Evolutionary conservation across 2,113 vertebrate genomes (phyloP), one percentile per base, ranked within the genome.

Genomic region (Leptocoma aspasia): DNA sequence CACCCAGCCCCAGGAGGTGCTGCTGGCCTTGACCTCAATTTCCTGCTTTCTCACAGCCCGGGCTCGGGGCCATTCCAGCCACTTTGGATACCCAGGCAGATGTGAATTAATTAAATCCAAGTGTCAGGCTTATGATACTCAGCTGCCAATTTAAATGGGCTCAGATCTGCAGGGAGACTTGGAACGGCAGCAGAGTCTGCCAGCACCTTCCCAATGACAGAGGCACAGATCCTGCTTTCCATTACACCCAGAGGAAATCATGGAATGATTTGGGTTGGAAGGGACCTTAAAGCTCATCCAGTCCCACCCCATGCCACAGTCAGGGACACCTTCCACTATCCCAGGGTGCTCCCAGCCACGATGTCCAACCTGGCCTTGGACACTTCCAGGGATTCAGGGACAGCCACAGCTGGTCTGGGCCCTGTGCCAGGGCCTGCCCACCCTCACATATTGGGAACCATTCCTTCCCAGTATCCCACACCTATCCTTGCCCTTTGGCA

Each of bases 101-200:
- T 64, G 82, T 39, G 76, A 81, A 61, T 75, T 86, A 80, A 92
- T 93, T 81, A 94, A 86, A 92, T 50, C 64, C 80, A 37, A 92
- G 92, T 18, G 59, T 78, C 59, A 37, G 54, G 52, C 42, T 65
- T 31, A 39, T 27, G 82, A 73, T 23, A 35, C 30, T 77, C 45
- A 35, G 90, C 79, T 61, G 60, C 92, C 80, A 73, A 70, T 70
- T 90, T 41, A 72, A 82, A 86, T 2, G 35, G 6, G 86, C 45
- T 86, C 47, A 1, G 44, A 27, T 54, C 82, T 59, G 89, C 24
- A 0, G 0, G 8, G 82, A 79, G 56, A 47, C 45, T 37, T 0
- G 30, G 42, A 53, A 49, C 0, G 1, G 56, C 2, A 3, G 63
- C 70, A 53, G 39, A 59, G 49, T 7, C 71, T 92, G 87, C 65